phyloP scores from a whole-genome alignment of 2,797 vertebrate species.

The Nyctibius grandis region DNA sequence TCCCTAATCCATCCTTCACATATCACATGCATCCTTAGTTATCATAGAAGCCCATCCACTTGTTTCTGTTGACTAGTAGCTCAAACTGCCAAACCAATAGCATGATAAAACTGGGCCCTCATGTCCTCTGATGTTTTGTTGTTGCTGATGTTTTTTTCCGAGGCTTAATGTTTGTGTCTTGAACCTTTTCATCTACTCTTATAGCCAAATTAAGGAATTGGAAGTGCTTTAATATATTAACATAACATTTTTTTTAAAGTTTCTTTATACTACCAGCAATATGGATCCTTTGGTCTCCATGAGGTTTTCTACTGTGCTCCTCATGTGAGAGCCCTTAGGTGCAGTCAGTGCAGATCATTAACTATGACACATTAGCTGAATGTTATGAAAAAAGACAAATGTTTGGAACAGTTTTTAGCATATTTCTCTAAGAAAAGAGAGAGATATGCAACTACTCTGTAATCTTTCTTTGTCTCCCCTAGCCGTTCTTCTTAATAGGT shows the following conservation, averaged over 20 bases:
- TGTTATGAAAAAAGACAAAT: not conserved
- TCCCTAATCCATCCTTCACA: not conserved
- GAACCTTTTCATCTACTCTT: not conserved
- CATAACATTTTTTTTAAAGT: accelerated
- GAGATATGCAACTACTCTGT: not conserved
- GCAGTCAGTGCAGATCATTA: not conserved
- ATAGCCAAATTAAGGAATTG: not conserved
- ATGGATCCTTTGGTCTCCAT: not conserved
- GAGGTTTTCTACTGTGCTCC: not conserved
- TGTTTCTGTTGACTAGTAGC: not conserved
- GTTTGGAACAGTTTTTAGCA: not conserved
- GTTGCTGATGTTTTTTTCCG: not conserved
- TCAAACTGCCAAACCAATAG: accelerated
- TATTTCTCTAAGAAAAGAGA: not conserved
- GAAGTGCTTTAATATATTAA: not conserved
- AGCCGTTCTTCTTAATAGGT: not conserved
- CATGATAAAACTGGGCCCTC: not conserved
- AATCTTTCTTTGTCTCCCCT: not conserved
- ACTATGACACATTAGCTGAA: not conserved
- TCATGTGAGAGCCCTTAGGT: not conserved
- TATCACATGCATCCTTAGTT: not conserved
- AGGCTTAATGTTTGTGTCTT: not conserved
- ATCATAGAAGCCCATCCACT: not conserved
- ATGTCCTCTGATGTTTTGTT: not conserved
- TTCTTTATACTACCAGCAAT: not conserved